Conservation (phyloP, 2,797 vertebrate species). For the Pristis pectinata region DNA sequence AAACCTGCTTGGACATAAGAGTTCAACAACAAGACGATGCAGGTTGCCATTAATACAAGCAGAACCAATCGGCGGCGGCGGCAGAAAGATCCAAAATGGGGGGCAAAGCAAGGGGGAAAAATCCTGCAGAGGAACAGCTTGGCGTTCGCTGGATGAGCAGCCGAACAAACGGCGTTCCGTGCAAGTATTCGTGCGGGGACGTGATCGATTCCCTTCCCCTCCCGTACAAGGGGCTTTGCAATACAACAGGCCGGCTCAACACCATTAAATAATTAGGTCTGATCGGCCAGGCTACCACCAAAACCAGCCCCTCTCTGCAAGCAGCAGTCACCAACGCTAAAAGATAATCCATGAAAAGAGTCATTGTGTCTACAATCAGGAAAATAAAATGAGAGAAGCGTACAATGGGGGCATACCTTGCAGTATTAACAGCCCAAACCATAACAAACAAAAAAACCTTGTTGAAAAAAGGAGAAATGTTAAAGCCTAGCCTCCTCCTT, state of each 20-base stretch:
- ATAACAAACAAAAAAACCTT: conserved; percentile 24
- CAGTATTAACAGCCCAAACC: conserved; percentile 4
- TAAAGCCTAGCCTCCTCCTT: not conserved
- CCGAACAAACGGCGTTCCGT: not conserved
- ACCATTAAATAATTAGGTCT: not conserved
- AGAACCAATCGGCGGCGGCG: conserved; percentile 14
- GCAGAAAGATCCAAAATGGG: conserved; percentile 36
- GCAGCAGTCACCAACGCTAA: not conserved
- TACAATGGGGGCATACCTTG: conserved; percentile 6
- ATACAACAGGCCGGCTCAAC: not conserved
- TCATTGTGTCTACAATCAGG: not conserved
- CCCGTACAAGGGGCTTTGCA: not conserved
- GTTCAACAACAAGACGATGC: conserved; percentile 32
- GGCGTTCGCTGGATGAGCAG: not conserved
- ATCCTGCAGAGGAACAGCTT: not conserved
- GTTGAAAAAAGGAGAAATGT: not conserved
- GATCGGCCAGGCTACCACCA: not conserved
- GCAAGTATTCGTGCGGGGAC: not conserved
- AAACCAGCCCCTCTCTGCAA: not conserved
- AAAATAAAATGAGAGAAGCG: not conserved
- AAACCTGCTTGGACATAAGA: conserved; percentile 24
- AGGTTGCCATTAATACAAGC: conserved; percentile 31
- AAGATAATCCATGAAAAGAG: conserved; percentile 14
- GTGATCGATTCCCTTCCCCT: not conserved
- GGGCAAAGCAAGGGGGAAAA: not conserved